Percentiles rank a stretch among this genome's conserved stretches.
phyloP scores from a whole-genome alignment of 1,140 invertebrate genomes.

The Pseudachorutes palmiensis region DNA sequence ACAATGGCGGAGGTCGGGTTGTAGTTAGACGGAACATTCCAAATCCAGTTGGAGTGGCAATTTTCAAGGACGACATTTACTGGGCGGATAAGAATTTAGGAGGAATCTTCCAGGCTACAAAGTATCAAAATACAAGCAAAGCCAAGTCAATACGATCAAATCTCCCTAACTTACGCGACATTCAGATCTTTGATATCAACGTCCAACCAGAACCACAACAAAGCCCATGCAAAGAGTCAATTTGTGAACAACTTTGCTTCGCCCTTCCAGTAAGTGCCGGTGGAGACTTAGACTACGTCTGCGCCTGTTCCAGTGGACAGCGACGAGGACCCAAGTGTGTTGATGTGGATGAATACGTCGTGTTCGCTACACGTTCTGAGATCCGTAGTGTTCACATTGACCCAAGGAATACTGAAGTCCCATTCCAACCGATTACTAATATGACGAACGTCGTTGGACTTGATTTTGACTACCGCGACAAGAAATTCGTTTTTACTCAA shows the following conservation, averaged over 20 bases:
- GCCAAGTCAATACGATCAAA: conserved; percentile 60
- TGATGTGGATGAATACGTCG: conserved; percentile 73
- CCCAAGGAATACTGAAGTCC: conserved; percentile 65
- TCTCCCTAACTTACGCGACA: conserved; percentile 71
- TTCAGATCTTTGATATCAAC: conserved; percentile 77
- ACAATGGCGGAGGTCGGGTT: conserved; percentile 65
- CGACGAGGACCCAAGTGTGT: conserved; percentile 60
- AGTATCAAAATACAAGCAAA: conserved; percentile 28
- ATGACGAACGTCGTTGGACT: conserved; percentile 93
- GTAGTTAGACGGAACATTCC: conserved; percentile 81
- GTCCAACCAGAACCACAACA: conserved; percentile 73
- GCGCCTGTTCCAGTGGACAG: conserved; percentile 84
- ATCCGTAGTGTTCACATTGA: conserved; percentile 77
- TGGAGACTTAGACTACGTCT: conserved; percentile 50
- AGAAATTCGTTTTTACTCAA: conserved; percentile 80
- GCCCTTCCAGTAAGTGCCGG: conserved; percentile 57
- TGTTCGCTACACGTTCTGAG: conserved; percentile 86
- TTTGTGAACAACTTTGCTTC: conserved; percentile 92
- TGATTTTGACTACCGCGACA: conserved; percentile 87
- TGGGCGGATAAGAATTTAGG: conserved; percentile 93
- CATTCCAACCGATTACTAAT: conserved; percentile 75
- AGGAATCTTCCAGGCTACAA: conserved; percentile 60
- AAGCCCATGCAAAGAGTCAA: conserved; percentile 65
- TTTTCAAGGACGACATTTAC: conserved; percentile 69
- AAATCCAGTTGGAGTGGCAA: conserved; percentile 87